These are phyloP conservation scores for Heteromormyrus szaboi DNA, from an alignment of 2,797 vertebrate species.

Conservation along the genomic window DNA sequence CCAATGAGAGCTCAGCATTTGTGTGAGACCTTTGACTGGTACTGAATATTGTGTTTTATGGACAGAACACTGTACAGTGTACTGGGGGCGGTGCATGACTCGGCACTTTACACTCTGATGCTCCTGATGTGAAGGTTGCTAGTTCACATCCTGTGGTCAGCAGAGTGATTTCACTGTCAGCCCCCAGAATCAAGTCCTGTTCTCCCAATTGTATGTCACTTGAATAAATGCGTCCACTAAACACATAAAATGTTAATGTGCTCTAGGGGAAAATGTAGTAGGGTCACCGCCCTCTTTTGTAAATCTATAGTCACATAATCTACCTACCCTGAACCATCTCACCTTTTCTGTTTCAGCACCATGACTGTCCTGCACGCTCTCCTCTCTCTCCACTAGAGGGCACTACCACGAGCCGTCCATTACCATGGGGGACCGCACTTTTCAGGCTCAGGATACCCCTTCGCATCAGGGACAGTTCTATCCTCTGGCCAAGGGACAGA, in stretches of 20 bases:
- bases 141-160: background rate
- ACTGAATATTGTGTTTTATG: background rate
- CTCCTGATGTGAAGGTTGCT: background rate
- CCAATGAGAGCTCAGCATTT: background rate
- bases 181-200: background rate
- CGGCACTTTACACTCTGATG: background rate
- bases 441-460: conserved; percentile 39
- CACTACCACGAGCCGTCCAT: conserved; percentile 1
- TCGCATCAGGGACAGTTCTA: conserved; percentile 38
- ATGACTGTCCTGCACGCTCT: conserved; percentile 24
- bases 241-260: background rate
- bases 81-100: background rate
- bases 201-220: background rate
- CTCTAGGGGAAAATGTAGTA: background rate
- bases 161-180: background rate
- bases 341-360: conserved; percentile 23
- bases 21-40: background rate
- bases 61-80: background rate
- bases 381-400: conserved; percentile 20
- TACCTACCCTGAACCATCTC: background rate
- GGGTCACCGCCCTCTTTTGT: background rate
- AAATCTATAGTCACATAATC: background rate
- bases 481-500: conserved; percentile 24
- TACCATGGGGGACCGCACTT: conserved; percentile 56
- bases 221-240: background rate